A percentile compares a stretch with the other conserved stretches of the same genome.
Conservation (phyloP, 2,797 vertebrate genomes). For the Apogon talboti region DNA sequence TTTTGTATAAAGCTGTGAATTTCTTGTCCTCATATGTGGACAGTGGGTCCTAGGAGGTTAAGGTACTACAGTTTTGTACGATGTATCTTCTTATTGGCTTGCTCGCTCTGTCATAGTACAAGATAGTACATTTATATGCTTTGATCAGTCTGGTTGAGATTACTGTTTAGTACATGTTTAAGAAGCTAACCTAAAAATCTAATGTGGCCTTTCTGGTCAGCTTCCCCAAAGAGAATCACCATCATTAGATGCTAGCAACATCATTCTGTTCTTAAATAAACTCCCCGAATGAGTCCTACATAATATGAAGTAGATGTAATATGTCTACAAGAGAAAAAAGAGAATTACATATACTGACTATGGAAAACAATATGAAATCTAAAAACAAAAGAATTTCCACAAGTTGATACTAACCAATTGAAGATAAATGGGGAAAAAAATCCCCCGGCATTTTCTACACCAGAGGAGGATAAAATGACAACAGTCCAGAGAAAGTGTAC, state of each 20-base stretch:
- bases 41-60: too few relatives aligned
- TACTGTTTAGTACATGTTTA: not conserved
- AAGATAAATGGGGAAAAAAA: not conserved
- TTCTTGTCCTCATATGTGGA: too few relatives aligned
- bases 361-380: too few relatives aligned
- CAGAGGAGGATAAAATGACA: slow-evolving; percentile 8
- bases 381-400: not conserved
- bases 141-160: not conserved
- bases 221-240: not conserved
- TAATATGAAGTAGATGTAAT: too few relatives aligned
- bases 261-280: too few relatives aligned
- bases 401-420: not conserved
- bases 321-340: too few relatives aligned
- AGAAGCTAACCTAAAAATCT: not conserved
- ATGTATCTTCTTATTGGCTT: slow-evolving; percentile 8
- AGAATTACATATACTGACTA: too few relatives aligned
- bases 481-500: slow-evolving; percentile 7
- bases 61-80: slow-evolving; percentile 4
- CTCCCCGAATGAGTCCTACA: too few relatives aligned
- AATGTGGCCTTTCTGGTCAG: not conserved
- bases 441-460: not conserved
- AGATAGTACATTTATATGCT: not conserved
- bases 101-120: not conserved
- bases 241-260: not conserved
- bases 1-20: too few relatives aligned